Conservation (phyloP, 2,888 invertebrate species). For the Opisthograptis luteolata region DNA sequence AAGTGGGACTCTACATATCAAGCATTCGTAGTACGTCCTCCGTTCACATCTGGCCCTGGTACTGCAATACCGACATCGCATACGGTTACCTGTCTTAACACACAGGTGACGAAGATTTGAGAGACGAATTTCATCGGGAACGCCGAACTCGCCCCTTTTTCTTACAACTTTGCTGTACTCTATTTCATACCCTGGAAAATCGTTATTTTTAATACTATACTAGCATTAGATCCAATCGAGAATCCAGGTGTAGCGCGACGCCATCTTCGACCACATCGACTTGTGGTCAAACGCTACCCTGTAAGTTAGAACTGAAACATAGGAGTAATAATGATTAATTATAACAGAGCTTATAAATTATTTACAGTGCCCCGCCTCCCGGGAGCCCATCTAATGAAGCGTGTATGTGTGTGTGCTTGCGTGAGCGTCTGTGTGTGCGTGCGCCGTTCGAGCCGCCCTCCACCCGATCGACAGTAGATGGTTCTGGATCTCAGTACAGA, state of each 20-base stretch:
- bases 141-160: constrained; percentile 5
- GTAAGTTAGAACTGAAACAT: constrained; percentile 69
- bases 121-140: constrained; percentile 6
- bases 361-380: constrained; percentile 45
- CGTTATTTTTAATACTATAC: no score
- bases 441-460: constrained; percentile 47
- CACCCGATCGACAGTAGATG: constrained; percentile 55
- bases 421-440: constrained; percentile 42
- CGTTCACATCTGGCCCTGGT: constrained; percentile 1
- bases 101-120: constrained; percentile 1
- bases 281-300: no score
- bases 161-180: not conserved
- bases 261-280: no score
- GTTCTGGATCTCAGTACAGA: constrained; percentile 79
- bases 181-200: not conserved
- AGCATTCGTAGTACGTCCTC: constrained; percentile 8
- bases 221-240: no score
- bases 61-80: constrained; percentile 17
- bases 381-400: constrained; percentile 42
- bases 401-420: constrained; percentile 43
- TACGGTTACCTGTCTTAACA: not conserved
- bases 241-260: no score
- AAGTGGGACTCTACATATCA: constrained; percentile 4
- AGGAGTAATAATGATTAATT: constrained; percentile 60
- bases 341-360: constrained; percentile 68